A percentile compares a stretch with the other conserved stretches of the same genome.
These are phyloP conservation scores for Galeruca laticollis DNA, from an alignment of 2,888 invertebrate species.

Conservation along the genomic window DNA sequence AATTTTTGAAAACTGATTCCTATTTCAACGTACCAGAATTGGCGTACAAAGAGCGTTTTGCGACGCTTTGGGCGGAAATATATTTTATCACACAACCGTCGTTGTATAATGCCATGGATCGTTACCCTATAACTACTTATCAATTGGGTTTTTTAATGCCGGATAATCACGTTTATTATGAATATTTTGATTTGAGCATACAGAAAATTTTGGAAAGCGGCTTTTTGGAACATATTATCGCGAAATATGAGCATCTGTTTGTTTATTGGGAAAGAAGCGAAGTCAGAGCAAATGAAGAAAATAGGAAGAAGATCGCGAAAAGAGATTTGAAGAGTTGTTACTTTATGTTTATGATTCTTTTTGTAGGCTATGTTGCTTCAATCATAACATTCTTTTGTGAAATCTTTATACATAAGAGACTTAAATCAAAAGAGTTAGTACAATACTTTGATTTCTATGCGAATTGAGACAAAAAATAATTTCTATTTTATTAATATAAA, in stretches of 20 bases:
- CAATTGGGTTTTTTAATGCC: slow-evolving; percentile 8
- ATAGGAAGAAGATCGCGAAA: background rate
- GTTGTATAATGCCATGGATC: background rate
- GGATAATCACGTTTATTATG: slow-evolving; percentile 7
- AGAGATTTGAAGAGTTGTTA: slow-evolving; percentile 1
- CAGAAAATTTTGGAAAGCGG: slow-evolving; percentile 7
- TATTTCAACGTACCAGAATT: background rate
- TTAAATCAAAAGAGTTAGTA: background rate
- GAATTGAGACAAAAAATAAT: too few relatives aligned
- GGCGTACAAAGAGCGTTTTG: slow-evolving; percentile 4
- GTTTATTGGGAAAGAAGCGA: background rate
- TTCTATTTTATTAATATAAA: too few relatives aligned
- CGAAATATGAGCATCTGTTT: slow-evolving; percentile 1
- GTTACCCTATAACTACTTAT: background rate
- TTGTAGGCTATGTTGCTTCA: background rate
- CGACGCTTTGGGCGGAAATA: background rate
- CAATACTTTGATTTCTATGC: background rate
- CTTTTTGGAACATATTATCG: background rate
- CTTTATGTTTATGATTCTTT: background rate
- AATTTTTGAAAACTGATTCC: background rate
- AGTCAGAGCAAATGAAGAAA: background rate
- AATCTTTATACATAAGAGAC: too few relatives aligned
- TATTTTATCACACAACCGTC: background rate
- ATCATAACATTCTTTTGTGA: background rate
- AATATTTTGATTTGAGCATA: background rate